Conservation (phyloP, 1,140 invertebrate species). For the Andrena cerasifolii region DNA sequence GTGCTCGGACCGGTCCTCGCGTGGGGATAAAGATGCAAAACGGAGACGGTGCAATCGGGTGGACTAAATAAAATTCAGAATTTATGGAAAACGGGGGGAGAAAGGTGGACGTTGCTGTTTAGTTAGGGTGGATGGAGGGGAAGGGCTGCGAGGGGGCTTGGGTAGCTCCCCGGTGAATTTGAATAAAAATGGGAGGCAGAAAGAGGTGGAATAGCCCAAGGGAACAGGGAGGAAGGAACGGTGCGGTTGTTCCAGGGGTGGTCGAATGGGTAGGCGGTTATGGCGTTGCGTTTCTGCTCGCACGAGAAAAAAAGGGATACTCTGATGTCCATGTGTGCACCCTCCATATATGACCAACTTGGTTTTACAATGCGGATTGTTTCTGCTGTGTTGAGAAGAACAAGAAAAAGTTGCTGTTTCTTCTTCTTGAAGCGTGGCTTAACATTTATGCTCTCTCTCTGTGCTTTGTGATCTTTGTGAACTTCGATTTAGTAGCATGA, state of each 20-base stretch:
- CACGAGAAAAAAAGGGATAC: conserved; percentile 55
- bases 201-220: conserved; percentile 30
- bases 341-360: conserved; percentile 12
- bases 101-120: conserved; percentile 27
- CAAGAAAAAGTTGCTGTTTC: neutral
- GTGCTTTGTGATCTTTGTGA: too few relatives aligned
- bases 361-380: conserved; percentile 31
- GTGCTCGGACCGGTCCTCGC: neutral
- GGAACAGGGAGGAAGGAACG: neutral
- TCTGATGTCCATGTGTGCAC: conserved; percentile 1
- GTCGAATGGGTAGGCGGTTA: conserved; percentile 61
- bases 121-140: neutral
- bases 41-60: conserved; percentile 27
- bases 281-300: conserved; percentile 49
- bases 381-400: conserved; percentile 3
- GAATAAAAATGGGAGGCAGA: conserved; percentile 65
- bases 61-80: conserved; percentile 77
- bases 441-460: too few relatives aligned
- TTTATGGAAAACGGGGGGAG: conserved; percentile 77
- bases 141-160: conserved; percentile 7
- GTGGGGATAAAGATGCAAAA: conserved; percentile 53
- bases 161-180: conserved; percentile 62
- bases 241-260: conserved; percentile 34
- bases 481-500: too few relatives aligned
- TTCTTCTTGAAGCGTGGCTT: neutral